These are phyloP conservation scores for Pinctada fucata DNA, from an alignment of 2,888 invertebrate species.

Conservation along the genomic window DNA sequence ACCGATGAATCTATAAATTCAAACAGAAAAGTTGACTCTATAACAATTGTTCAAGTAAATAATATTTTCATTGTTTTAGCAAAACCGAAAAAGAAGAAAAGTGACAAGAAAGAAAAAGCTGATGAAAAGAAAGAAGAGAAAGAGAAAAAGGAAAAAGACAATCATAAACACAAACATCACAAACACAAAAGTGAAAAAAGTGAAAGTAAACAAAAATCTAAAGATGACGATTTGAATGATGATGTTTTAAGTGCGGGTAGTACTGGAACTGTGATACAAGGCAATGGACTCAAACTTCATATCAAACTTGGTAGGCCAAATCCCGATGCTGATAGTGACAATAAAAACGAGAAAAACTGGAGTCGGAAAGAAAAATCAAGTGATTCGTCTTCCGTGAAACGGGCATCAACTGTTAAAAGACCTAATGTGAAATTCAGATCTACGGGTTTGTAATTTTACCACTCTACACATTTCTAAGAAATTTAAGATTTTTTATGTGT, in stretches of 20 bases:
- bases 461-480: too few relatives aligned
- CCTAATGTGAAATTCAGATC: slow-evolving; percentile 94
- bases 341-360: slow-evolving; percentile 18
- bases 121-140: slow-evolving; percentile 74
- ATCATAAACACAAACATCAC: slow-evolving; percentile 61
- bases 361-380: slow-evolving; percentile 39
- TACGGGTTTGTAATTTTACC: slow-evolving; percentile 79
- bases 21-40: too few relatives aligned
- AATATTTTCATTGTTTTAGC: slow-evolving; percentile 30
- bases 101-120: slow-evolving; percentile 52
- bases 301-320: slow-evolving; percentile 50
- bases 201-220: slow-evolving; percentile 68
- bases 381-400: slow-evolving; percentile 59
- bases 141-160: slow-evolving; percentile 76
- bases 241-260: slow-evolving; percentile 22
- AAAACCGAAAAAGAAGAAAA: slow-evolving; percentile 59
- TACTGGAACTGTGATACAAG: slow-evolving; percentile 44
- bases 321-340: slow-evolving; percentile 35
- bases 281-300: slow-evolving; percentile 56
- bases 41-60: too few relatives aligned
- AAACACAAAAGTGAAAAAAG: slow-evolving; percentile 65
- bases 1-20: too few relatives aligned
- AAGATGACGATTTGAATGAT: slow-evolving; percentile 31
- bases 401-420: slow-evolving; percentile 94
- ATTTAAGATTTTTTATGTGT: too few relatives aligned